Evolutionary conservation across 30 jellyfish, hydroid and myxozoan species (phyloP), one percentile per base, ranked within the genome.

Genomic region (Aurelia aurita complex sp. Pacific): DNA sequence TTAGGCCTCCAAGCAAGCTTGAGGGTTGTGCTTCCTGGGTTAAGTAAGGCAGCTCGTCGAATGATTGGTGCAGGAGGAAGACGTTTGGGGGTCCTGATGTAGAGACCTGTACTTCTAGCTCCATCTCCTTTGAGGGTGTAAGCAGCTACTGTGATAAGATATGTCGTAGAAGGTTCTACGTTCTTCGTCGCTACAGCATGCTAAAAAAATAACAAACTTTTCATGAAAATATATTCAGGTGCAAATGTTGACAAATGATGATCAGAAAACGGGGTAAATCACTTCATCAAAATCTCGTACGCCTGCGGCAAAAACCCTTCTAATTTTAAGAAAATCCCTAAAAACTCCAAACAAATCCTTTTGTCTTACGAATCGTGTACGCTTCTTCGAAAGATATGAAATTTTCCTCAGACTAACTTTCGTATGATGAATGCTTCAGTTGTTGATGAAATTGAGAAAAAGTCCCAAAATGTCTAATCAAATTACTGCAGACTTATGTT

Each of bases 41-140:
- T 91, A 16, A 59, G 66, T 16, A 69, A 34, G 11, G 62, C 60
- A 13, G 95, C 89, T 38, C 95, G 82, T 32, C 92, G 80, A 34
- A 83, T 83, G 74, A 55, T 59, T 1, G 99, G 99, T 2, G 99
- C 86, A 53, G 97, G 87, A 15, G 97, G 97, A 42, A 80, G 80
- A 19, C 89, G 92, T 54, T 87, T 88, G 16, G 99, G 99, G 7
- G 99, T 95, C 74, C 77, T 85, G 16, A 89, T 85, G 64, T 75
- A 89, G 50, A 85, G 70, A 4, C 80, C 71, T 4, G 34, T 36
- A 71, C 97, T 85, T 57, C 94, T 76, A 7, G 90, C 55, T 5
- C 99, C 99, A n/a, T 86, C 97, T 14, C 99, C 99, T 52, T 83
- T 77, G 19, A 79, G 57, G 1, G 96, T 95, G 89, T 82, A 90